Evolutionary conservation across 2,888 invertebrate genomes (phyloP), one percentile per base, ranked within the genome.

Genomic region (Dioctria rufipes): DNA sequence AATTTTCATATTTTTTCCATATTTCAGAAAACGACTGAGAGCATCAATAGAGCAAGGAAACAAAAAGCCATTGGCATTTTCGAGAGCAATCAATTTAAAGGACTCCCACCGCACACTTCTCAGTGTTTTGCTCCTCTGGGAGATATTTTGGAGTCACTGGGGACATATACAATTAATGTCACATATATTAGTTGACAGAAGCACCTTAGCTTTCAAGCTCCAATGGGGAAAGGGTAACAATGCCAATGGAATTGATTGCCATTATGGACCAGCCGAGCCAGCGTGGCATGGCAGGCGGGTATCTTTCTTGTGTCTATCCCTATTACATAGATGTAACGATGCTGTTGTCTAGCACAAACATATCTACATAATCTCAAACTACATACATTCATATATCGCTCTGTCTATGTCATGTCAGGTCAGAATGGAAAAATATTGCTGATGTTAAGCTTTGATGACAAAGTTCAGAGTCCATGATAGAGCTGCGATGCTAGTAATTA

Each of bases 111-210:
- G 67, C 67, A 25, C 25, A 67, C 67, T 43, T 46, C 67, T 46
- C 43, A 13, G 25, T 67, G 43, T 67, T 46, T 25, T 40, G 39
- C 65, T 42, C 13, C 43, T 46, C 67, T 42, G 43, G 42, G 42
- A 43, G 42, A 42, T 2, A 13, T 13, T 46, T 13, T 43, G 43
- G 46, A 46, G 46, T 46, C 67, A 42, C 67, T 46, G 67, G 43
- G 67, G 67, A 67, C 46, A 67, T 43, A 67, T 67, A 67, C 67
- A 67, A 67, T 67, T 67, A 67, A 46, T 67, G 67, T 67, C 67
- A 67, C 67, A 43, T 67, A 67, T 67, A 67, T 67, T 43, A 67
- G 67, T 46, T 67, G 67, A 43, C 67, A 67, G 43, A 67, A 25
- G 67, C 46, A 46, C 67, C 67, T 67, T 42, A 65, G 40, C 65